Base-by-base conservation (phyloP, 2,113 vertebrate genomes). In the Strigops habroptila region DNA sequence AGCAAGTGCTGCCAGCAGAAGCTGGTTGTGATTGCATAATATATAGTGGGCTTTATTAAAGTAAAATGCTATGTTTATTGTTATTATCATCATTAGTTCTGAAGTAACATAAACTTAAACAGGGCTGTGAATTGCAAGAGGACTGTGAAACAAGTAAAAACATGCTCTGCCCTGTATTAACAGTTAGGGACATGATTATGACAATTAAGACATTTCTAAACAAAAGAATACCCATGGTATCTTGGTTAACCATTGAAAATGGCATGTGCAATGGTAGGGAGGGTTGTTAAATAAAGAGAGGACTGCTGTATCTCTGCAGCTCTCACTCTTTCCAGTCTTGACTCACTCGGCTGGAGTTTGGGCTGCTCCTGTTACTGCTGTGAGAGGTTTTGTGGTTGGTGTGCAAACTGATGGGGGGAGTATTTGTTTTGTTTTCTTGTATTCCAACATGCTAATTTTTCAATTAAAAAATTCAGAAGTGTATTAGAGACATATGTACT, bases 51-150 rank as follows among this genome's bases (percentile, higher is more conserved):
- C 86, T 94, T 94, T 94, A 95, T 79, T 96, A 82, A 91, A 93
- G 80, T 82, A 89, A 94, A 96, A 95, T 89, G 46, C 49, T 89
- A 35, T 94, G 86, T 96, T 96, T 95, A 69, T 96, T 95, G 87
- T 93, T 97, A 94, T 92, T 80, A 91, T 87, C 59, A 37, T 95
- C 84, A 85, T 92, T 96, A 93, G 57, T 92, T 92, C 86, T 91
- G 62, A 80, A 96, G 59, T 76, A 89, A 63, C 43, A 75, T 92
- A 92, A 96, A 84, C 84, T 92, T 93, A 85, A 89, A 89, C 83
- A 82, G 62, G 30, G 33, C 74, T 93, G 81, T 76, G 95, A 76
- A 65, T 37, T 87, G 74, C 49, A 80, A 91, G 64, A 95, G 31
- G 22, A 14, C 44, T 84, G 35, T 68, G 69, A 91, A 86, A 64